phyloP scores from a whole-genome alignment of 1,140 invertebrate genomes.

The Drosophila subpulchrella region DNA sequence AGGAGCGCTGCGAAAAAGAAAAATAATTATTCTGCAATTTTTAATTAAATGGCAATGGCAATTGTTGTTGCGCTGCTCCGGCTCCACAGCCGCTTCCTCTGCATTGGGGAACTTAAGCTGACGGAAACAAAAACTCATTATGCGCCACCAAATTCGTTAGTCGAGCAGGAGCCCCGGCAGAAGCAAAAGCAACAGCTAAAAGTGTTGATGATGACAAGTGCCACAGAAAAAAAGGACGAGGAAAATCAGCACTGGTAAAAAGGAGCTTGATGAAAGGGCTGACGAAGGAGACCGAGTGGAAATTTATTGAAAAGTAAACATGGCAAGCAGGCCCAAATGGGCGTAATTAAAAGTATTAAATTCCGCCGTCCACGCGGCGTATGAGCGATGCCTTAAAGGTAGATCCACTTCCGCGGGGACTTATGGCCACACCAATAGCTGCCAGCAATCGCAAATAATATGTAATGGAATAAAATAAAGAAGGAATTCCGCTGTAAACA shows the following conservation, averaged over 20 bases:
- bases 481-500: conserved; percentile 72
- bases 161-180: conserved; percentile 10
- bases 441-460: conserved; percentile 39
- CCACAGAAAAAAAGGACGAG: conserved; percentile 3
- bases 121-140: conserved; percentile 82
- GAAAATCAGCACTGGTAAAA: conserved; percentile 3
- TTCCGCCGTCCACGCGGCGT: conserved; percentile 49
- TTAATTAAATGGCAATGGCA: conserved; percentile 82
- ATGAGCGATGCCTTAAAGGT: conserved; percentile 51
- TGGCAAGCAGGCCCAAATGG: conserved; percentile 58
- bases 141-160: conserved; percentile 76
- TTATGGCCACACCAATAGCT: conserved; percentile 37
- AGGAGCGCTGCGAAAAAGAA: conserved; percentile 61
- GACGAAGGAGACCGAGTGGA: conserved; percentile 18
- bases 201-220: conserved; percentile 64
- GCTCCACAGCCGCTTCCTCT: conserved; percentile 13
- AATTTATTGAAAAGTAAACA: conserved; percentile 83
- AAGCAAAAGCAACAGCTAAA: conserved; percentile 43
- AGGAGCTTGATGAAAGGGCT: conserved; percentile 53
- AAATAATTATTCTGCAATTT: conserved; percentile 83
- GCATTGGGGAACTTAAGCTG: conserved; percentile 70
- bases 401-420: conserved; percentile 35
- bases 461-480: conserved; percentile 47
- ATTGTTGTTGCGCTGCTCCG: conserved; percentile 54
- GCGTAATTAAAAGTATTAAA: conserved; percentile 76